Conservation (phyloP, 2,888 invertebrate genomes). For the Machimus rusticus region DNA sequence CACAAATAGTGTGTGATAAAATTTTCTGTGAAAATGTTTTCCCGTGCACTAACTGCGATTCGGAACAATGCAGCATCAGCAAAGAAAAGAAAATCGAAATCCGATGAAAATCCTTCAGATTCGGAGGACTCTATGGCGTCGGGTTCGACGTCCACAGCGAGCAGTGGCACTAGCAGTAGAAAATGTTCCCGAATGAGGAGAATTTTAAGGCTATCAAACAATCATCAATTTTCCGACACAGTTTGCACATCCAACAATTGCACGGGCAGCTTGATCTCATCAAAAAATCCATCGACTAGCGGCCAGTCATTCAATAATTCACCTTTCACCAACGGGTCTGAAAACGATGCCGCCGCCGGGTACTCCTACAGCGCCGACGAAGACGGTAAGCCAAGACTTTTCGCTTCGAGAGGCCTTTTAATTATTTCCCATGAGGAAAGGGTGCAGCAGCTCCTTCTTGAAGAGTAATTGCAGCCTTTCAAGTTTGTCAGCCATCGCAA, state of each 20-base stretch:
- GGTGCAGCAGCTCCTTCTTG: not conserved
- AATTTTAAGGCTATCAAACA: not conserved
- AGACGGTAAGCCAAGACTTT: not conserved
- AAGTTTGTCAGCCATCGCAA: not conserved
- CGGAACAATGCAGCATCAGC: conserved; percentile 41
- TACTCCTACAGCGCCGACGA: not conserved
- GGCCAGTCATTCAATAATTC: conserved; percentile 18
- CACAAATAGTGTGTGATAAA: not conserved
- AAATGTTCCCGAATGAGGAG: not conserved
- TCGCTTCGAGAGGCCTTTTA: not conserved
- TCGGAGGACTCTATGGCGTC: conserved; percentile 14
- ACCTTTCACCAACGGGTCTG: conserved; percentile 18
- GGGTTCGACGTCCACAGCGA: not conserved
- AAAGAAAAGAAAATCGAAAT: conserved; percentile 19
- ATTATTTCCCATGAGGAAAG: not conserved
- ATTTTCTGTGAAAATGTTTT: conserved; percentile 44
- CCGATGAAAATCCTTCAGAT: not conserved
- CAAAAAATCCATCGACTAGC: conserved; percentile 10
- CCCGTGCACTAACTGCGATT: conserved; percentile 47
- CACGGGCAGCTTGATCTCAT: not conserved
- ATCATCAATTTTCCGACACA: not conserved
- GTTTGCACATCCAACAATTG: not conserved
- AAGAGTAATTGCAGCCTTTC: not conserved
- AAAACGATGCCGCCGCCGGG: not conserved
- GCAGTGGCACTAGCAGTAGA: not conserved